Evolutionary conservation across 1,140 invertebrate species (phyloP), one percentile per base, ranked within the genome.

Genomic region (Lanistes nyassanus): DNA sequence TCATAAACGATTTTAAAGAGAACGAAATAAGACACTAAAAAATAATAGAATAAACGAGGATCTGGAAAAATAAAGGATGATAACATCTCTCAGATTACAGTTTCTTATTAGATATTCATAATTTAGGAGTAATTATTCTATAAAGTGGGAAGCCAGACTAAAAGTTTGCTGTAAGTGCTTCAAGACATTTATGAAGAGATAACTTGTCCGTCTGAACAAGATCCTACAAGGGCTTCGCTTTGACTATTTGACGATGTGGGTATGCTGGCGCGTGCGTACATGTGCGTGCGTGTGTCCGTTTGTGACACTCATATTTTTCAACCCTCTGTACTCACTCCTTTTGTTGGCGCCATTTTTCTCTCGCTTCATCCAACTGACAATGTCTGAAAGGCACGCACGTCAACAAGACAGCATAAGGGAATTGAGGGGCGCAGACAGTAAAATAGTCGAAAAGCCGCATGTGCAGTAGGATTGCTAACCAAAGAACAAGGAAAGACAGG

Each of bases 341-440:
- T 58, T 72, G 56, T 72, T 72, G 70, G 58, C 70, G 34, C 70
- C 70, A 62, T 72, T 72, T 56, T 60, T 72, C 42, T 58, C 70
- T 37, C 70, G 29, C 31, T 58, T 72, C 70, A 62, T 72, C 70
- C 70, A 72, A 6, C 16, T 26, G n/a, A 72, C 42, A 36, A 72
- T 72, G 29, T 72, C 70, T 72, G 70, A 31, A 71, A 71, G n/a
- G 23, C 5, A 34, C 31, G 16, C 3, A 21, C 29, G 5, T 13
- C 13, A 23, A 53, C 13, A 53, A 53, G 13, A 29, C 36, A 29
- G 11, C 5, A 13, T 7, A 42, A 67, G 47, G 21, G 34, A 67
- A n/a, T 42, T 21, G 23, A 29, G 29, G 13, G 29, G 3, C n/a
- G 39, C 31, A 34, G 16, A 65, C 6, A 34, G 23, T 5, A 37